These are phyloP conservation scores for Puma concolor DNA, from an alignment of 2,113 vertebrate species.

Conservation along the genomic window DNA sequence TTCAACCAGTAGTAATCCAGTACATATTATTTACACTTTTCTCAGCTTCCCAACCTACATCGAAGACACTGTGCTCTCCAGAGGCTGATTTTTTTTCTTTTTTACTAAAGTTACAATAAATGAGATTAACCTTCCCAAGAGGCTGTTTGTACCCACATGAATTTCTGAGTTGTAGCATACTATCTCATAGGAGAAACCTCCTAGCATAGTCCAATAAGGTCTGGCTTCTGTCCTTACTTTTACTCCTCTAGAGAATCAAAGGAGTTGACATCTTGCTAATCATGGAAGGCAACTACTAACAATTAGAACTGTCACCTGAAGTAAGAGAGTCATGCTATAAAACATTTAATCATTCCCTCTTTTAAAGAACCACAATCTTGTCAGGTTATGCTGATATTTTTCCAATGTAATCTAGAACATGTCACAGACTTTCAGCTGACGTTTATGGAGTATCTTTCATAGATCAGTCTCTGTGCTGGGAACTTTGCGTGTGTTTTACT, in stretches of 20 bases:
- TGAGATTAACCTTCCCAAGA: constrained; percentile 47
- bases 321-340: not conserved
- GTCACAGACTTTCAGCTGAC: not conserved
- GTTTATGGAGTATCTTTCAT: not conserved
- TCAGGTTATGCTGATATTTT: not conserved
- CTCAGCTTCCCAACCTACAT: not conserved
- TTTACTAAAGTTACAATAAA: constrained; percentile 19
- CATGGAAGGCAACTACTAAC: not conserved
- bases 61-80: not conserved
- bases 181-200: not conserved
- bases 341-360: not conserved
- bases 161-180: not conserved
- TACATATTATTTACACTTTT: not conserved
- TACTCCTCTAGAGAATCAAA: not conserved
- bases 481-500: not conserved
- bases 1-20: not conserved
- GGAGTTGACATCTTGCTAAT: not conserved
- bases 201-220: not conserved
- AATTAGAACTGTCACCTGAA: constrained; percentile 44
- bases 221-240: not conserved
- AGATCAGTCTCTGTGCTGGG: not conserved
- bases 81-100: not conserved
- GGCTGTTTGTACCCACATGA: not conserved
- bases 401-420: not conserved
- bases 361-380: not conserved